Evolutionary conservation across 2,113 vertebrate genomes (phyloP).

Genomic region (Prolemur simus): DNA sequence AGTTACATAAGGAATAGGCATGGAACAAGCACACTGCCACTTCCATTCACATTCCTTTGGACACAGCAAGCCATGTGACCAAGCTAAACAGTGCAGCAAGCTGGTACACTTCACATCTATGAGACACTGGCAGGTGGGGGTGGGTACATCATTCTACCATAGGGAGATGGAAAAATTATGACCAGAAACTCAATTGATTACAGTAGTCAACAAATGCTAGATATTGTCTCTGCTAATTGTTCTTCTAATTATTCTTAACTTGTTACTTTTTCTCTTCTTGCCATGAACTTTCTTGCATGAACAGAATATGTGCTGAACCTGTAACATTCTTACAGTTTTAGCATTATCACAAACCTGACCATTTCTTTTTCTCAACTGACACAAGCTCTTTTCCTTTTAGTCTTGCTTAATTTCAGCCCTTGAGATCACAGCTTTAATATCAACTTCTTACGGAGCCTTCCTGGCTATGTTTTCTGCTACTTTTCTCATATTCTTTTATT

Average conservation of each 20-base stretch:
- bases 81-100: neutral
- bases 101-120: neutral
- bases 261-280: neutral
- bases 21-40: neutral
- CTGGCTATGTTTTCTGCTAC: neutral
- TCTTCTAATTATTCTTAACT: neutral
- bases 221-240: neutral
- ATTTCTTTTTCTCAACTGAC: neutral
- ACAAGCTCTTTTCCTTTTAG: neutral
- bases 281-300: neutral
- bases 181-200: neutral
- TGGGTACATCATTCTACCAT: neutral
- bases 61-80: neutral
- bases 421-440: neutral
- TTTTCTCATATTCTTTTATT: neutral
- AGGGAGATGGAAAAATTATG: neutral
- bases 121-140: neutral
- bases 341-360: neutral
- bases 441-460: neutral
- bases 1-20: neutral
- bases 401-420: neutral
- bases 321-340: constrained; percentile 3
- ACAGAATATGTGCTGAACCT: neutral
- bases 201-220: neutral
- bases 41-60: neutral